phyloP scores from a whole-genome alignment of 1,140 invertebrate species.

The Venturia canescens region DNA sequence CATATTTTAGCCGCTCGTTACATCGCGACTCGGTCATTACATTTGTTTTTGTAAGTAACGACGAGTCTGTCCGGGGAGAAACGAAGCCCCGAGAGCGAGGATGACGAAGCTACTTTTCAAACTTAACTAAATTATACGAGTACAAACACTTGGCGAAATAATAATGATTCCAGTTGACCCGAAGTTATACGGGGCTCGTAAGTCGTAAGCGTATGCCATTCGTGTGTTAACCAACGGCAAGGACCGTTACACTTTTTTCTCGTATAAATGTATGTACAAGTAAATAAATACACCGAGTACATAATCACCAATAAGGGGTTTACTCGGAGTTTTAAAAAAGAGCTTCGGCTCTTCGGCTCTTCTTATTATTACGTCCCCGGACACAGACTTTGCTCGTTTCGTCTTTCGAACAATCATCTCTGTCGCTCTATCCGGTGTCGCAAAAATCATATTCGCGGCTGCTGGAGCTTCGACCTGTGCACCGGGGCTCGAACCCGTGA shows the following conservation, averaged over 20 bases:
- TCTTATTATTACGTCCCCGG: not conserved
- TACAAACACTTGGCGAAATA: constrained; percentile 6
- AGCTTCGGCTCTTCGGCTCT: not conserved
- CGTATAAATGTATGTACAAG: not conserved
- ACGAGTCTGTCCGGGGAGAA: too few species aligned
- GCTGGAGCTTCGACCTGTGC: too few species aligned
- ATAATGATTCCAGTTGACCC: constrained; percentile 9
- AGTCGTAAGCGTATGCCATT: constrained; percentile 29
- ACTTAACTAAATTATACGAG: not conserved
- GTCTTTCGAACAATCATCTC: not conserved
- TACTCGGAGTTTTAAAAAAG: constrained; percentile 6
- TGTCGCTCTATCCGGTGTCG: not conserved
- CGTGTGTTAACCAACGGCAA: constrained; percentile 3
- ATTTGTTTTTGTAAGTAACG: too few species aligned
- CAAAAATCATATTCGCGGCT: not conserved
- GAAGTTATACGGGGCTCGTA: constrained; percentile 21
- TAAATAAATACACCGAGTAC: not conserved
- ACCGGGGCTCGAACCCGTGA: too few species aligned
- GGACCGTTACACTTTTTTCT: constrained; percentile 28
- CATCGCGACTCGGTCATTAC: too few species aligned
- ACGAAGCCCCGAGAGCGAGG: too few species aligned
- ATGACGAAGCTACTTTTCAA: not conserved
- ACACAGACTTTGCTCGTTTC: not conserved
- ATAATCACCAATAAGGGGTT: not conserved
- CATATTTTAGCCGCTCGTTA: too few species aligned